Evolutionary conservation across 2,113 vertebrate species (phyloP).

Genomic region (Octodon degus): DNA sequence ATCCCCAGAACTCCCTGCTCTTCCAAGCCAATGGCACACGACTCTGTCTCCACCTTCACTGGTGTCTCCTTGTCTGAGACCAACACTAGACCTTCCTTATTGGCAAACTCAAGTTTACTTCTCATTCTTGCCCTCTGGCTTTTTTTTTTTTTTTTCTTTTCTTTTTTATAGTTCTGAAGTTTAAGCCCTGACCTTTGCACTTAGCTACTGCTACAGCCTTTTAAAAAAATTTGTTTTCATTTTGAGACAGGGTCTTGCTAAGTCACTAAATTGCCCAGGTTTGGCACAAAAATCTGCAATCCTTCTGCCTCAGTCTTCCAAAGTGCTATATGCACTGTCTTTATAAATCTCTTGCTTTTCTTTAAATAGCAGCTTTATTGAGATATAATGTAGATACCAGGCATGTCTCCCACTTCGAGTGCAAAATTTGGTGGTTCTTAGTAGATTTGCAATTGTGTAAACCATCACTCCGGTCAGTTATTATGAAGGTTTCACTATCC

Average conservation of each 20-base stretch:
- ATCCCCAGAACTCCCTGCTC: background rate
- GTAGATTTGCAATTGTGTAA: background rate
- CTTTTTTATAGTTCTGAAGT: background rate
- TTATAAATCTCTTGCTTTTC: background rate
- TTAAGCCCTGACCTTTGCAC: background rate
- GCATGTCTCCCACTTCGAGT: background rate
- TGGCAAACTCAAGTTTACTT: background rate
- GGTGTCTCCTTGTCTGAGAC: background rate
- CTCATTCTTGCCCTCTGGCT: background rate
- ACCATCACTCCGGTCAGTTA: background rate
- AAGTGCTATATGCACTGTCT: background rate
- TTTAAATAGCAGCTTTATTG: background rate
- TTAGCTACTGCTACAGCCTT: background rate
- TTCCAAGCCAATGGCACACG: background rate
- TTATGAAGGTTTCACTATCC: background rate
- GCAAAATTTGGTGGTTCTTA: background rate
- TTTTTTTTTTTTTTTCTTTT: background rate
- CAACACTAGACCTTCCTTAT: background rate
- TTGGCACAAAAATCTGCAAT: background rate
- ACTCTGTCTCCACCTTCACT: background rate
- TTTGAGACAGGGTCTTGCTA: background rate
- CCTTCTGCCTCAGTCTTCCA: background rate
- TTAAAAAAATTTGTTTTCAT: background rate
- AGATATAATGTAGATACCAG: background rate
- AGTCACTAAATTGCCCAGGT: background rate